These are phyloP conservation scores for Diabrotica virgifera DNA, from an alignment of 1,140 invertebrate species.

Conservation along the genomic window DNA sequence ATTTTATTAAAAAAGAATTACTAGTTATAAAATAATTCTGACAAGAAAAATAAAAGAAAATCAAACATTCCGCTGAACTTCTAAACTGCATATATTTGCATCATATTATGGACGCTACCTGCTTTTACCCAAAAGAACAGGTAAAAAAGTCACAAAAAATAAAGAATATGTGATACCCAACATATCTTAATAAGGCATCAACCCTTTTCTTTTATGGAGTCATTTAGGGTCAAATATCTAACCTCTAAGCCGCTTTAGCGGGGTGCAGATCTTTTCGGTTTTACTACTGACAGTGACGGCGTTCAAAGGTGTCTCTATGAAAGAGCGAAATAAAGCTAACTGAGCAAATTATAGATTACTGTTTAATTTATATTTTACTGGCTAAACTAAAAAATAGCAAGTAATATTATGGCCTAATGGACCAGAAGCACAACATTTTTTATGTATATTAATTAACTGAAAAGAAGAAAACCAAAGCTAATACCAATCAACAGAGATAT, in stretches of 20 bases:
- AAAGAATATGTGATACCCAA: slow-evolving; percentile 12
- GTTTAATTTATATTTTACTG: too few species aligned
- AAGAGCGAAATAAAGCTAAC: too few species aligned
- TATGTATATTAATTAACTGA: too few species aligned
- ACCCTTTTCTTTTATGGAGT: slow-evolving; percentile 7
- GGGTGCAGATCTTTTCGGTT: slow-evolving; percentile 6
- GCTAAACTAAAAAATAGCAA: too few species aligned
- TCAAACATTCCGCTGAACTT: slow-evolving; percentile 8
- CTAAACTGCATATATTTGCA: slow-evolving; percentile 17
- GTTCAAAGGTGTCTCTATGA: too few species aligned
- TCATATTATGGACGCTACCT: slow-evolving; percentile 8
- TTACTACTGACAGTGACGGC: too few species aligned
- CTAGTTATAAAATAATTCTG: not conserved
- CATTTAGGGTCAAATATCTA: slow-evolving; percentile 15
- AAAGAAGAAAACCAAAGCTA: too few species aligned
- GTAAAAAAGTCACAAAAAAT: slow-evolving; percentile 15
- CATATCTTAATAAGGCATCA: slow-evolving; percentile 7
- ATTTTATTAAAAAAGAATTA: not conserved
- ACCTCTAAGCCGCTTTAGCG: slow-evolving; percentile 4
- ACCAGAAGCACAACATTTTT: too few species aligned
- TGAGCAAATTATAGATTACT: too few species aligned
- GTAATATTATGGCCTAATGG: too few species aligned
- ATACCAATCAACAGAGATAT: too few species aligned
- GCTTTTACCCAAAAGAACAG: slow-evolving; percentile 11
- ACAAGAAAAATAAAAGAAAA: slow-evolving; percentile 12